Base-by-base conservation (phyloP, 2,888 invertebrate species). In the Ectemnius continuus region DNA sequence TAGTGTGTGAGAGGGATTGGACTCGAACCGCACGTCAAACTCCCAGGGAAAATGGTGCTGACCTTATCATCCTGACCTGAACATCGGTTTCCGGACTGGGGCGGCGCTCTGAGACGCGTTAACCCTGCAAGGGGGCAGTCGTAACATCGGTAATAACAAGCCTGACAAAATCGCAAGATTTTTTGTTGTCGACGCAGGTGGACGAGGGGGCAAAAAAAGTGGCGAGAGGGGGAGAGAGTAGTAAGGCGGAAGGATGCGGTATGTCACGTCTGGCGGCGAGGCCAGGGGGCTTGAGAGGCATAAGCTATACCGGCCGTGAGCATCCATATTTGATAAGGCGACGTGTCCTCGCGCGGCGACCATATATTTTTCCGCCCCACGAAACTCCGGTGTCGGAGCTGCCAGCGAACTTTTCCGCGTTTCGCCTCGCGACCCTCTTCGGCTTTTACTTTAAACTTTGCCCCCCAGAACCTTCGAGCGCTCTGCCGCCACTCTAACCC, bases 261-360 rank as follows among this genome's bases (percentile, higher is more conserved):
- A n/a, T 46, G 68, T 65, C 68, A 59, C 68, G 70, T 77, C 47
- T 66, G 68, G 28, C 52, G 11, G 52, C 16, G 4, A 16, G 52
- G 52, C 52, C n/a, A 52, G 4, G 52, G 52, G 16, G 52, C 52
- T 14, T 52, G 48, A 26, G 28, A n/a, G n/a, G 13, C 61, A 46
- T 48, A 26, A 63, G 45, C 47, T 36, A 56, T 61, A 48, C 57
- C 56, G 57, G 59, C 57, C 61, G 56, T n/a, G 63, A 23, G 73
- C 72, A 80, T 80, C 68, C 80, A 82, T 82, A 78, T 76, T 82
- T 82, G 76, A 82, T 76, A 80, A 76, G 70, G 58, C 64, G 61
- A 61, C 76, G 59, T 68, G 70, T 73, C 61, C 57, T 62, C 48
- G 28, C 48, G 67, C 20, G 18, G 60, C 52, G 58, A 36, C 61